A percentile compares a stretch with the other conserved stretches of the same genome.
These are phyloP conservation scores for Heliconius hewitsoni DNA, from an alignment of 1,140 invertebrate species.

Conservation along the genomic window DNA sequence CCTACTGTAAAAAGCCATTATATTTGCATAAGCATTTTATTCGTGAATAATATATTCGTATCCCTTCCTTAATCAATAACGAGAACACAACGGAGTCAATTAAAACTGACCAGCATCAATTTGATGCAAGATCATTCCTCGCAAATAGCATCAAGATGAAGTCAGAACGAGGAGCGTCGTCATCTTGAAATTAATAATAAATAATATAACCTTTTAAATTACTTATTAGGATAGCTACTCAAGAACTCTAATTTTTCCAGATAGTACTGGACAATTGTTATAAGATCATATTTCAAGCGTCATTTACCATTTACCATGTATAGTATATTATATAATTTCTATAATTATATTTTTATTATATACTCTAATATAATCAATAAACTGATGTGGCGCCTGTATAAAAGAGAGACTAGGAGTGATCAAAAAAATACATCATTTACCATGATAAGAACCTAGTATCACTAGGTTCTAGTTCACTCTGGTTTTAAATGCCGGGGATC, in stretches of 20 bases:
- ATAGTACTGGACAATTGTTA: neutral
- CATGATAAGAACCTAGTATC: too few species aligned
- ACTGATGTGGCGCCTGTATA: too few species aligned
- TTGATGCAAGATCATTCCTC: constrained; percentile 55
- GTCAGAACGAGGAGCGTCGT: constrained; percentile 48
- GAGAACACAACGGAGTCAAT: constrained; percentile 46
- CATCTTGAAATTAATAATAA: constrained; percentile 50
- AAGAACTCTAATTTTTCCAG: neutral
- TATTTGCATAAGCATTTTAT: constrained; percentile 3
- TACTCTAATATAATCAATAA: too few species aligned
- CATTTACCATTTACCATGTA: neutral
- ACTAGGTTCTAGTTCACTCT: too few species aligned
- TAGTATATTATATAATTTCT: too few species aligned
- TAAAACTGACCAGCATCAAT: constrained; percentile 51
- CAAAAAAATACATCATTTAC: too few species aligned
- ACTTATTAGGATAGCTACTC: constrained; percentile 22
- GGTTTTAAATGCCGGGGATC: too few species aligned
- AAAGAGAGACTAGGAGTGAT: too few species aligned
- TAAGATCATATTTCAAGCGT: constrained; percentile 17
- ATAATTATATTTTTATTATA: too few species aligned
- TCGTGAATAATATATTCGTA: constrained; percentile 32
- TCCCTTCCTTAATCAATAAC: constrained; percentile 27
- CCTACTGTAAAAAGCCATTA: neutral
- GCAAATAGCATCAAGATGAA: constrained; percentile 47
- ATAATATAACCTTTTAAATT: constrained; percentile 33